These are phyloP conservation scores for Melanerpes aurifrons DNA, from an alignment of 2,113 vertebrate genomes.

Conservation along the genomic window DNA sequence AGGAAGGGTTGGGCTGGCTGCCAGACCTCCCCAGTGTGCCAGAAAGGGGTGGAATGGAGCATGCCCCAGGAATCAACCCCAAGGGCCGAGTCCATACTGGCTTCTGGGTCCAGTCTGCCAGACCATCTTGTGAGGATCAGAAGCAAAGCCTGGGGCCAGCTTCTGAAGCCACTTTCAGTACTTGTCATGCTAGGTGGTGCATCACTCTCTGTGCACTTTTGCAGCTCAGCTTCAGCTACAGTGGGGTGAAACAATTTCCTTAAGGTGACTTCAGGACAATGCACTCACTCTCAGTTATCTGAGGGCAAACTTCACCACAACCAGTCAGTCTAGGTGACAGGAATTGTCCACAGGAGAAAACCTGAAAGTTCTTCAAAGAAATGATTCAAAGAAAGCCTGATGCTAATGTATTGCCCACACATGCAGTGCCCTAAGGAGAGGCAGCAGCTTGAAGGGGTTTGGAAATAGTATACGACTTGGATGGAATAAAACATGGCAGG, in stretches of 20 bases:
- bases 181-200: not conserved
- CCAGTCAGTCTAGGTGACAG: not conserved
- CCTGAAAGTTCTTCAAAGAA: too few species aligned
- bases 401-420: too few species aligned
- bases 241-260: not conserved
- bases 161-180: not conserved
- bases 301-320: not conserved
- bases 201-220: not conserved
- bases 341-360: not conserved
- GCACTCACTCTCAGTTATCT: not conserved
- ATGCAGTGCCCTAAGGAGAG: not conserved
- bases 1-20: not conserved
- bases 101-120: not conserved
- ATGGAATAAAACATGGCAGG: not conserved
- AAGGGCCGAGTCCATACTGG: not conserved
- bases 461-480: not conserved
- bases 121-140: not conserved
- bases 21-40: not conserved
- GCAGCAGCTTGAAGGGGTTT: not conserved
- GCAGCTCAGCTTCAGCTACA: not conserved
- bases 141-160: not conserved
- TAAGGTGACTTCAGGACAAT: not conserved
- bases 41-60: not conserved
- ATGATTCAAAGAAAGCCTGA: not conserved
- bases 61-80: not conserved